Base-by-base conservation (phyloP, 2,797 vertebrate genomes). In the Oryzias dopingdopingensis region DNA sequence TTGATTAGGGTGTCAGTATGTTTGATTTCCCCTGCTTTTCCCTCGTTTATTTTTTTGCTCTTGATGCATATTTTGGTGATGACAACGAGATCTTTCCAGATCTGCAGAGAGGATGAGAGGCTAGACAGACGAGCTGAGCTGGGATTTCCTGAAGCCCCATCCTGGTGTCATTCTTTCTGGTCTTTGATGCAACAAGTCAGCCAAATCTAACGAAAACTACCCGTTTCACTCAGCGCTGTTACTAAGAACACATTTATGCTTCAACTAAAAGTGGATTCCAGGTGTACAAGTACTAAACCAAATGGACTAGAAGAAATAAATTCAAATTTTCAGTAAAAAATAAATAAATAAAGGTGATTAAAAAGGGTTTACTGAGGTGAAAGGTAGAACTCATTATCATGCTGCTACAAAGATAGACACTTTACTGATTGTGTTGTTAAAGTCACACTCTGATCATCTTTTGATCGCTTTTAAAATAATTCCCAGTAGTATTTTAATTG, bases 121-220 rank as follows among this genome's bases (percentile, higher is more conserved):
- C 81, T 77, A 76, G 76, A 81, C 49, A 62, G 57, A 74, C 23
- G 74, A 82, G 56, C 69, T 14, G 70, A 42, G 62, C 51, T 52
- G 88, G 89, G 89, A 90, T 89, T 91, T 92, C 90, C 89, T 87
- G 52, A 59, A 1, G 43, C 79, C 76, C 72, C 72, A 86, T 91
- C 90, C 89, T 88, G 90, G 67, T 72, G 71, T 72, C 24, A 42
- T 57, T 67, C 64, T 23, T 49, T 48, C 52, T 62, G 40, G 18
- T 55, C 61, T 51, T 60, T 56, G 42, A 10, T 5, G 57, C 42
- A 16, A 8, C 43, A 16, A 12, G 58, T 71, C 29, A 15, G 49
- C 49, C 50, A 56, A 7, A 58, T 62, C 2, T 49, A 42, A 12
- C 70, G 69, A 67, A 79, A 75, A 71, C 56, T 22, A 26, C 65